These are phyloP conservation scores for Orchestes rusci DNA, from an alignment of 2,888 invertebrate species.

Conservation along the genomic window DNA sequence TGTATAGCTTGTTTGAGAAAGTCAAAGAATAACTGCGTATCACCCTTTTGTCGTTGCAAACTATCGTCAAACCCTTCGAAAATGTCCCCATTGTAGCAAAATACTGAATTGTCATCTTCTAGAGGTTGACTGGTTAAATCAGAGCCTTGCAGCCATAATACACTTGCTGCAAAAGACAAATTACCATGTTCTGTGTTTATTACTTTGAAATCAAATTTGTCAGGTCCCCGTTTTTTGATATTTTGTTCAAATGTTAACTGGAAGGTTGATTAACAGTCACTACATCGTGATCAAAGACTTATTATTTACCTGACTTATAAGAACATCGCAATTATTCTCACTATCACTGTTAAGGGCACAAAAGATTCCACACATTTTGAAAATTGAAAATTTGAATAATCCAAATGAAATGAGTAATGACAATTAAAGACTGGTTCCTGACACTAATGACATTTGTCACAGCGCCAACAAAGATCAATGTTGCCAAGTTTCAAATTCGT, in stretches of 20 bases:
- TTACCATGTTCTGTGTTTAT: constrained; percentile 24
- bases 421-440: too few species aligned
- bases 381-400: not conserved
- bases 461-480: too few species aligned
- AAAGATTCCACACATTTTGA: constrained; percentile 36
- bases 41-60: constrained; percentile 39
- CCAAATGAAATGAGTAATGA: not conserved
- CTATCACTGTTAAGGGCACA: constrained; percentile 28
- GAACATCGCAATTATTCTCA: constrained; percentile 18
- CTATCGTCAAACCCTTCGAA: constrained; percentile 49
- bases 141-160: constrained; percentile 81
- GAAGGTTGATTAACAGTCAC: not conserved
- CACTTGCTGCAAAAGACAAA: constrained; percentile 46
- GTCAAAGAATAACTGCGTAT: constrained; percentile 50
- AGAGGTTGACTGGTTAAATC: constrained; percentile 60
- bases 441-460: too few species aligned
- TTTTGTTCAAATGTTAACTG: constrained; percentile 34
- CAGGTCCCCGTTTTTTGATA: constrained; percentile 54
- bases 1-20: constrained; percentile 39
- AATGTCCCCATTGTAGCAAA: constrained; percentile 88
- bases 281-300: not conserved
- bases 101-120: constrained; percentile 52
- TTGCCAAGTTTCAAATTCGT: not conserved
- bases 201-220: constrained; percentile 35
- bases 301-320: constrained; percentile 18